Conservation (phyloP, 2,113 vertebrate species). For the Hippotragus niger region DNA sequence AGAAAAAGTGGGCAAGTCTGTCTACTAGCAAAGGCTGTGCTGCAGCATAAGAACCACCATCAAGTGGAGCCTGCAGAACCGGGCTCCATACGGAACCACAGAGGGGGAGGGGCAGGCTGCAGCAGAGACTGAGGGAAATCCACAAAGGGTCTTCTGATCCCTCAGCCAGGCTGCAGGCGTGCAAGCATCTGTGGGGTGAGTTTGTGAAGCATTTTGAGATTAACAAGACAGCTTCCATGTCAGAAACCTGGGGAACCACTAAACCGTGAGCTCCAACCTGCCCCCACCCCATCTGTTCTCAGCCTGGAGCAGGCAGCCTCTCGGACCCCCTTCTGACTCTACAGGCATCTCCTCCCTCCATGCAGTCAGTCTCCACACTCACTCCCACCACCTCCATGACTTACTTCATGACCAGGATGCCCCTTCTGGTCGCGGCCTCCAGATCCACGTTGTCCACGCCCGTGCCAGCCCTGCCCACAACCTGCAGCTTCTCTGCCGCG, state of each 20-base stretch:
- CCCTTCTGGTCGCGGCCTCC: constrained; percentile 92
- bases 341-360: accelerated
- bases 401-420: constrained; percentile 98
- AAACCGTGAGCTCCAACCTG: accelerated
- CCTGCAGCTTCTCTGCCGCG: constrained; percentile 87
- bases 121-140: not conserved
- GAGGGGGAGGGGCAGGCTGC: too few species aligned
- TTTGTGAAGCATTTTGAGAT: not conserved
- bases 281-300: not conserved
- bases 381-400: not conserved
- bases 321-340: not conserved
- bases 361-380: accelerated
- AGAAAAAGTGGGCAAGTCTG: not conserved
- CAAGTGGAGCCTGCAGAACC: not conserved
- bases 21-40: not conserved
- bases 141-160: not conserved
- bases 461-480: constrained; percentile 95
- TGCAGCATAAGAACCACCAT: accelerated
- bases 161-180: not conserved
- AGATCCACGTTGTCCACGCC: constrained; percentile 98
- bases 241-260: not conserved
- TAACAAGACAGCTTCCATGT: not conserved
- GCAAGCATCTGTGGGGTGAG: not conserved
- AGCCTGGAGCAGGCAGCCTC: not conserved
- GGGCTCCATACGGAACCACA: accelerated